Evolutionary conservation across 2,797 vertebrate species (phyloP).

Genomic region (Karalla daura): DNA sequence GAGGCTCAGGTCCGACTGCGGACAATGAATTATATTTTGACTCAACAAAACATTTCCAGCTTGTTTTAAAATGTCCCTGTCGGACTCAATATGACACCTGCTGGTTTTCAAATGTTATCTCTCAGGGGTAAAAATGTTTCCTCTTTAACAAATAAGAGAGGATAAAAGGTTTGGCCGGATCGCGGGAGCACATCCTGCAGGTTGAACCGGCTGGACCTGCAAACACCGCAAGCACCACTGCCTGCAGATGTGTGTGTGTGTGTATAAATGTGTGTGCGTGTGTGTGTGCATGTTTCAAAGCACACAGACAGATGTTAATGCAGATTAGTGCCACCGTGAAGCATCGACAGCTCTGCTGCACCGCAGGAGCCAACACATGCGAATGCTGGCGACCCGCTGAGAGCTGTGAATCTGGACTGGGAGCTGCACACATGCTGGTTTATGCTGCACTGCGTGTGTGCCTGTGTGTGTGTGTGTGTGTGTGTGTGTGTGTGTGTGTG

Average conservation of each 20-base stretch:
- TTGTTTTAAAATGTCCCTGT: no score
- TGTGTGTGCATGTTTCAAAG: slow-evolving; percentile 24
- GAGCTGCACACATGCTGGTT: slow-evolving; percentile 10
- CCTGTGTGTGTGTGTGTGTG: slow-evolving; percentile 13
- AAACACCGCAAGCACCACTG: no score
- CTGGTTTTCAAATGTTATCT: slow-evolving; percentile 27
- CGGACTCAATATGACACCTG: neutral
- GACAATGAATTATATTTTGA: neutral
- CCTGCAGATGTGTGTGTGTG: slow-evolving; percentile 28
- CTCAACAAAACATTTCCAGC: no score
- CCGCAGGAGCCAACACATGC: slow-evolving; percentile 39
- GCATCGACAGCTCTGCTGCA: slow-evolving; percentile 18
- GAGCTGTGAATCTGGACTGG: slow-evolving; percentile 19
- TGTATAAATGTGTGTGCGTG: slow-evolving; percentile 33
- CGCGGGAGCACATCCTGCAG: slow-evolving; percentile 4
- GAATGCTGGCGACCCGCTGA: slow-evolving; percentile 25
- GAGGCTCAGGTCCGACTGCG: neutral
- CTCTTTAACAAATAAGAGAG: no score
- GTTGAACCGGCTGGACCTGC: no score
- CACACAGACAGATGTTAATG: slow-evolving; percentile 57
- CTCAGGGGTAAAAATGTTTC: no score
- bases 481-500: slow-evolving; percentile 23
- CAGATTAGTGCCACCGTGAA: slow-evolving; percentile 52
- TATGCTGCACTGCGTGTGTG: neutral
- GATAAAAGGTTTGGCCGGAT: neutral